Evolutionary conservation across 1,140 invertebrate species (phyloP).

Genomic region (Varroa destructor): DNA sequence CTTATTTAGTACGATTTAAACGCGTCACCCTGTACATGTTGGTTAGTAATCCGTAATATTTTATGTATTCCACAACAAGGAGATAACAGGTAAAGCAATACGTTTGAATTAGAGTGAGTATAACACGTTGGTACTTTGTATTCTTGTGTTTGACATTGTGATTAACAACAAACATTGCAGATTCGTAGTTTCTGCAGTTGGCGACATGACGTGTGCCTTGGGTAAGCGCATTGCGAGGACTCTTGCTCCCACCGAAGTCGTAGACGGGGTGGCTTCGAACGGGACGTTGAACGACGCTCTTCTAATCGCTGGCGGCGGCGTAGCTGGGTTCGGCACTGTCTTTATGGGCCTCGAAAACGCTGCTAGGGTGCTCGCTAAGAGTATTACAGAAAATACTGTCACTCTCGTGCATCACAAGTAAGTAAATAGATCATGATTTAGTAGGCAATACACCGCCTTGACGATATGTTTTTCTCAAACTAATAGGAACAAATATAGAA

Average conservation of each 20-base stretch:
- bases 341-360: slow-evolving; percentile 54
- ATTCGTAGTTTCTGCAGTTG: slow-evolving; percentile 22
- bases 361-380: slow-evolving; percentile 50
- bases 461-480: no score
- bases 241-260: background rate
- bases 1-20: no score
- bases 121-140: no score
- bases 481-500: background rate
- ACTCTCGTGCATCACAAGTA: slow-evolving; percentile 55
- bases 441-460: no score
- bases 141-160: no score
- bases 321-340: slow-evolving; percentile 50
- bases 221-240: background rate
- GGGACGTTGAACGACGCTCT: slow-evolving; percentile 12
- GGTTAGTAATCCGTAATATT: no score
- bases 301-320: slow-evolving; percentile 5
- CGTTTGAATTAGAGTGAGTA: no score
- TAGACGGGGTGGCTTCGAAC: slow-evolving; percentile 9
- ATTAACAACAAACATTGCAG: background rate
- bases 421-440: slow-evolving; percentile 31
- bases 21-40: no score
- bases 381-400: slow-evolving; percentile 54
- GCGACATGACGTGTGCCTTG: slow-evolving; percentile 16
- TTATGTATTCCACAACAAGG: no score
- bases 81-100: no score